Percentiles rank a stretch among this genome's conserved stretches.
phyloP scores from a whole-genome alignment of 2,888 invertebrate species.

The Galeruca laticollis region DNA sequence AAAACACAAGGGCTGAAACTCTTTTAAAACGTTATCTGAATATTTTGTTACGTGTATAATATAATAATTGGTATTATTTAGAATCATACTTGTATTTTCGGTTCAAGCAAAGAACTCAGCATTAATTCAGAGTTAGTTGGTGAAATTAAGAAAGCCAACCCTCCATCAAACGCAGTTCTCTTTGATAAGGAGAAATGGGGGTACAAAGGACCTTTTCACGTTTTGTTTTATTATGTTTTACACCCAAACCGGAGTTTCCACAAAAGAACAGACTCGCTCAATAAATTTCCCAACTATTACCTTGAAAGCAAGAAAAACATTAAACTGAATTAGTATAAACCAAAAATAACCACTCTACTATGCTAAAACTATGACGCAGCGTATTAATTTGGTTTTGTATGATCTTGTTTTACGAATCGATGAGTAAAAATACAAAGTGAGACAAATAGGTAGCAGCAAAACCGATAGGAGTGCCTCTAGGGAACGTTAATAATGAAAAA shows the following conservation, averaged over 20 bases:
- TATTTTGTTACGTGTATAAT: no score
- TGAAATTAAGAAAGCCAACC: slow-evolving; percentile 24
- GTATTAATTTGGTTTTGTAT: neutral
- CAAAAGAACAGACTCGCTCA: neutral
- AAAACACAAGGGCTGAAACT: no score
- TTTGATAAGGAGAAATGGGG: slow-evolving; percentile 22
- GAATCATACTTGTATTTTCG: slow-evolving; percentile 2
- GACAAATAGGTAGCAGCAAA: no score
- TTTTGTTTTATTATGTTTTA: slow-evolving; percentile 24
- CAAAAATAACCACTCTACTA: neutral
- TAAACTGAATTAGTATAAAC: neutral
- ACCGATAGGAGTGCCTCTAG: no score
- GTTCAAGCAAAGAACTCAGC: neutral
- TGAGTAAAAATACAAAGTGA: no score
- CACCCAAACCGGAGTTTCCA: neutral
- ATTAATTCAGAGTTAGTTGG: neutral
- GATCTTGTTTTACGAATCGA: no score
- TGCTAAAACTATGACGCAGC: neutral
- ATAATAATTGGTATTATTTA: no score
- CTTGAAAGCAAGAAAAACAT: neutral
- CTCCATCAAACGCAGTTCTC: slow-evolving; percentile 18
- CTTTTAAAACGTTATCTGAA: no score
- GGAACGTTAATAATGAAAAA: no score
- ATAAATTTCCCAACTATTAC: neutral
- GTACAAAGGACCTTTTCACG: slow-evolving; percentile 29